A percentile compares a stretch with the other conserved stretches of the same genome.
Evolutionary conservation across 1,140 invertebrate species (phyloP).

Genomic region (Diprion similis): DNA sequence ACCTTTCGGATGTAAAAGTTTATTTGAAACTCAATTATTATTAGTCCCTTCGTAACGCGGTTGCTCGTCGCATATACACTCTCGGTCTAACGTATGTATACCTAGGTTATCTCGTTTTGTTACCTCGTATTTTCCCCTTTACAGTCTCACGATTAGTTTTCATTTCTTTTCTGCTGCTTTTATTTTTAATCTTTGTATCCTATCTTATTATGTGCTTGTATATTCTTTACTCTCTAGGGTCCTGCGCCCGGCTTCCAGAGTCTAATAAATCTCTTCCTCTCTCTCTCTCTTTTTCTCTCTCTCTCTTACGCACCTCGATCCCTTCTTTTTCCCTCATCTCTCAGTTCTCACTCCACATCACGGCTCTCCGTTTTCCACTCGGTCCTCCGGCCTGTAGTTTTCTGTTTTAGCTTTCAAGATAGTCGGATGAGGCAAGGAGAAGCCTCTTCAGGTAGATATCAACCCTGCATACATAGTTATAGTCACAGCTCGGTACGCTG

Average conservation of each 20-base stretch:
- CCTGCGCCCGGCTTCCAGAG: not conserved
- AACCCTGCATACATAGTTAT: too few species aligned
- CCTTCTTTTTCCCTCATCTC: not conserved
- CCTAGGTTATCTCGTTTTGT: too few species aligned
- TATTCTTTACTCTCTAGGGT: conserved; percentile 7
- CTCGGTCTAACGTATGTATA: too few species aligned
- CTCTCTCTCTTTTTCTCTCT: not conserved
- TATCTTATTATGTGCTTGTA: conserved; percentile 2
- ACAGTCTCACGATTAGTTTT: conserved; percentile 4
- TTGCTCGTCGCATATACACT: too few species aligned
- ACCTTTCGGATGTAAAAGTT: too few species aligned
- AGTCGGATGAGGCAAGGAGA: not conserved
- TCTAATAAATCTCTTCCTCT: conserved; percentile 3
- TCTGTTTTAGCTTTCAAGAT: conserved; percentile 8
- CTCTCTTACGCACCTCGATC: not conserved
- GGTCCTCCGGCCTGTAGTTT: not conserved
- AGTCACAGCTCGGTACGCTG: not conserved
- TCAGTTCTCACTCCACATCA: not conserved
- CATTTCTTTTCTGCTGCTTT: not conserved
- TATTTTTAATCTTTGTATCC: conserved; percentile 6
- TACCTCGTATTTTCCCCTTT: not conserved
- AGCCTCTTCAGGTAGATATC: too few species aligned
- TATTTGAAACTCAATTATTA: too few species aligned
- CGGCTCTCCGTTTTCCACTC: not conserved
- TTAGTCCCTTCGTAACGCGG: too few species aligned